Conservation (phyloP, 1,140 invertebrate species). For the Atta texana region DNA sequence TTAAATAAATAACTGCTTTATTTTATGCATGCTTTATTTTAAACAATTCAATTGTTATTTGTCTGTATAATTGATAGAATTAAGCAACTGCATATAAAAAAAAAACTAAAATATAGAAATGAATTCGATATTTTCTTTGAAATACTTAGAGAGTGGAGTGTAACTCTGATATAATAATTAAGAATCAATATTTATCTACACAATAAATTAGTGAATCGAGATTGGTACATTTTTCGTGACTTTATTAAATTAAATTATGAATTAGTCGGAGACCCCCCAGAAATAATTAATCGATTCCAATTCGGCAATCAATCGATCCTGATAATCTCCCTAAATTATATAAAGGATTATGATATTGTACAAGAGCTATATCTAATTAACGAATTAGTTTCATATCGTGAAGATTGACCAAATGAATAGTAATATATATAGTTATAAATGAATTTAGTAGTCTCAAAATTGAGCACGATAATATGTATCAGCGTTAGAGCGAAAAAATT, state of each 20-base stretch:
- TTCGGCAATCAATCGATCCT: background rate
- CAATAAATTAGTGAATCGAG: background rate
- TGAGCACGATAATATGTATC: background rate
- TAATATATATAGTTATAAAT: background rate
- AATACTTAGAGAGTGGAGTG: background rate
- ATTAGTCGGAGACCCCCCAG: background rate
- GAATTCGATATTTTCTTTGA: background rate
- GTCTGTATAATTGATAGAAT: background rate
- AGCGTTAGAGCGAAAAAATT: background rate
- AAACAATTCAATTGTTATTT: background rate
- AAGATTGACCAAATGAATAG: background rate
- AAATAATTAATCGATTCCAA: background rate
- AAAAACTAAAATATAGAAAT: background rate
- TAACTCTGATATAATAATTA: background rate
- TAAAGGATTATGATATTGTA: background rate
- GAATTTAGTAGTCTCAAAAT: background rate
- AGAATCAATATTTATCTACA: background rate
- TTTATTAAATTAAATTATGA: background rate
- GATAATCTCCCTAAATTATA: constrained; percentile 2
- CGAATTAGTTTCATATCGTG: background rate
- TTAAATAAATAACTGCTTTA: background rate
- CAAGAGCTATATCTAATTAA: background rate
- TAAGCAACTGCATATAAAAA: too few species aligned
- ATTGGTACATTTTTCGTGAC: constrained; percentile 3
- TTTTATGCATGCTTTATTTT: background rate